Conservation (phyloP, 2,797 vertebrate genomes). For the Cuniculus paca region DNA sequence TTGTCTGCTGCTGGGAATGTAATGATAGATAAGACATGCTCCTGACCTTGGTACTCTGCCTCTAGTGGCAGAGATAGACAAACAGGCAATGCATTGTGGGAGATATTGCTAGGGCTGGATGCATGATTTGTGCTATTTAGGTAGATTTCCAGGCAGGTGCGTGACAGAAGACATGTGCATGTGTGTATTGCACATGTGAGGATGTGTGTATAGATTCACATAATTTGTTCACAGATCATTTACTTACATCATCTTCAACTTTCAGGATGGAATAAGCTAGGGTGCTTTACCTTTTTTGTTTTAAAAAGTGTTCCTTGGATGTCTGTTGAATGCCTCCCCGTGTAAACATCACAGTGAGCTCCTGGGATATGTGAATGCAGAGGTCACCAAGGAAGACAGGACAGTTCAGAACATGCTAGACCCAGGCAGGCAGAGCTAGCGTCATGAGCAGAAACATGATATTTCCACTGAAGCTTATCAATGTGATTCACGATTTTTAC, state of each 20-base stretch:
- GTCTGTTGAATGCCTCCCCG: rapidly evolving
- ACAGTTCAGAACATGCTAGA: not conserved
- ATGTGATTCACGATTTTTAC: not conserved
- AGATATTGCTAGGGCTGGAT: rapidly evolving
- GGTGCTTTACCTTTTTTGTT: not conserved
- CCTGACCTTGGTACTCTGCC: not conserved
- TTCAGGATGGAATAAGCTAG: not conserved
- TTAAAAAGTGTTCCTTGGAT: not conserved
- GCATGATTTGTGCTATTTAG: not conserved
- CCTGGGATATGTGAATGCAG: rapidly evolving
- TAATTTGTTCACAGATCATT: not conserved
- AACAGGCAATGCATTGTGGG: not conserved
- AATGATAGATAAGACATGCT: not conserved
- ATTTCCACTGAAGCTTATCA: not conserved
- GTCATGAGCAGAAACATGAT: not conserved
- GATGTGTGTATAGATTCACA: no score
- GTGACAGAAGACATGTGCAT: rapidly evolving
- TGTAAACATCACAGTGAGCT: not conserved
- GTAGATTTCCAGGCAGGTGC: not conserved
- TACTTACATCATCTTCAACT: not conserved
- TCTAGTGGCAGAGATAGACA: not conserved
- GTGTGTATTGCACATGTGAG: not conserved
- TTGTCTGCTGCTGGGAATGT: not conserved
- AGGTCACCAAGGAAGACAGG: not conserved
- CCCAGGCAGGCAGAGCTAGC: not conserved